Conservation (phyloP, 2,113 vertebrate genomes). For the Tricholaema leucomelas region DNA sequence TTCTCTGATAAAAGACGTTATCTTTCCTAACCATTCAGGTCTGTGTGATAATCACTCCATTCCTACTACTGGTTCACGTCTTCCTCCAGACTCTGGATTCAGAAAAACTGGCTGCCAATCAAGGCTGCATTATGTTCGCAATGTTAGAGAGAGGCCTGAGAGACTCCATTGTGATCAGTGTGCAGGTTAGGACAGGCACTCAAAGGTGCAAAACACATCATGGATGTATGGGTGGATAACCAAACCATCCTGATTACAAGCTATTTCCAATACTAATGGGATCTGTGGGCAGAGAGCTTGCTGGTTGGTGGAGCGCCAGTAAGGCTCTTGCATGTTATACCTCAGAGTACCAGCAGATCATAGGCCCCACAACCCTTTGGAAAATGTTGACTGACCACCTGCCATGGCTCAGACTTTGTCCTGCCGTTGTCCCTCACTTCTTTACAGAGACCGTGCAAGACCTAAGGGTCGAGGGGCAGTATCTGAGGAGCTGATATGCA, state of each 20-base stretch:
- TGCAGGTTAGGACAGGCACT: background rate
- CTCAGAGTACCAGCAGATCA: background rate
- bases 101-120: background rate
- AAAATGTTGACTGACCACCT: background rate
- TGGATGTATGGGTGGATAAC: background rate
- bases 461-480: too few relatives aligned
- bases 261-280: background rate
- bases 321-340: background rate
- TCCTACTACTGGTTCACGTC: background rate
- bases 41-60: background rate
- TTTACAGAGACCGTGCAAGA: background rate
- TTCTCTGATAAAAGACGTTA: background rate
- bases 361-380: background rate
- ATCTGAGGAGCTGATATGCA: background rate
- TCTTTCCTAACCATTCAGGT: background rate
- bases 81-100: background rate
- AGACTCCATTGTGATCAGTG: fast-evolving
- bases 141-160: background rate
- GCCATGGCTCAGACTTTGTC: background rate
- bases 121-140: background rate
- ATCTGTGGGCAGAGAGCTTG: fast-evolving
- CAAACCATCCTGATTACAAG: background rate
- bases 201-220: background rate
- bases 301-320: background rate
- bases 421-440: background rate